Conservation (phyloP, 1,140 invertebrate species). For the Trypoxylus dichotomus region DNA sequence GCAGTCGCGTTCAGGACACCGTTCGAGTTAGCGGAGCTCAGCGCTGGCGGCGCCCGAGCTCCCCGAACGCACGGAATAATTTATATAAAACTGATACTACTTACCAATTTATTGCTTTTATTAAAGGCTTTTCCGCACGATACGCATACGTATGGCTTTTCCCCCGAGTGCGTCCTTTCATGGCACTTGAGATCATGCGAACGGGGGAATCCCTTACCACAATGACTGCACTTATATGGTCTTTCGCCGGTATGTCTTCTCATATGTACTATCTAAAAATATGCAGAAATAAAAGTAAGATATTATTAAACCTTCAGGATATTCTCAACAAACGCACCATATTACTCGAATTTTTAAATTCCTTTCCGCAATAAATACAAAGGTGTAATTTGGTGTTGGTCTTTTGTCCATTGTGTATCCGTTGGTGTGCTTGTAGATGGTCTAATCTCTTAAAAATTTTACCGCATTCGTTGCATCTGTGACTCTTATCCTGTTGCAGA, state of each 20-base stretch:
- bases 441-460: constrained; percentile 54
- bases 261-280: too few relatives aligned
- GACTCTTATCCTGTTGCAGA: constrained; percentile 51
- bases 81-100: constrained; percentile 16
- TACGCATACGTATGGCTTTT: constrained; percentile 62
- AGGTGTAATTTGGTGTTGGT: constrained; percentile 52
- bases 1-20: too few relatives aligned
- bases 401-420: constrained; percentile 53
- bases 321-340: too few relatives aligned
- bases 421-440: constrained; percentile 55
- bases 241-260: too few relatives aligned
- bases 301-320: too few relatives aligned
- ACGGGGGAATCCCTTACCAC: constrained; percentile 67
- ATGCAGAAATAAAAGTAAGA: too few relatives aligned
- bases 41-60: too few relatives aligned
- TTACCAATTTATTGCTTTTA: constrained; percentile 54
- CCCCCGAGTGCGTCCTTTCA: too few relatives aligned
- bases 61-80: too few relatives aligned
- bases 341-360: constrained; percentile 53
- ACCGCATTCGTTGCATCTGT: constrained; percentile 56
- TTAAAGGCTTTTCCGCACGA: constrained; percentile 63
- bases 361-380: constrained; percentile 57
- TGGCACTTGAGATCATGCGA: constrained; percentile 64
- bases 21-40: too few relatives aligned
- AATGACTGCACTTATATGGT: constrained; percentile 62